Evolutionary conservation across 2,113 vertebrate genomes (phyloP).

Genomic region (Rhea pennata): DNA sequence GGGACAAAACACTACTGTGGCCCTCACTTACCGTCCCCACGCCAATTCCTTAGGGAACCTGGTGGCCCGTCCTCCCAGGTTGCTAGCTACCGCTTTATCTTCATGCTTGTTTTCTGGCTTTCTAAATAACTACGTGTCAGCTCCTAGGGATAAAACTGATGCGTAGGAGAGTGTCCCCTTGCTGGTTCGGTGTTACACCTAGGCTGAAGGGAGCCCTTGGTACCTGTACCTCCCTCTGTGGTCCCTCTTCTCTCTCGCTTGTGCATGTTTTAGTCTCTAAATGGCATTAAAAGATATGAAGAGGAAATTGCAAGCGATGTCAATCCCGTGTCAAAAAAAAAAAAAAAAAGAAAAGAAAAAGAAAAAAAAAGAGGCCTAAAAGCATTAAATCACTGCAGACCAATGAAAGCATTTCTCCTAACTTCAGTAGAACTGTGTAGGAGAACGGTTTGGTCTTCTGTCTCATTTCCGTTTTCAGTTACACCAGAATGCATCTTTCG

Average conservation of each 20-base stretch:
- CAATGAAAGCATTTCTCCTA: neutral
- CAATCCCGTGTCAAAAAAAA: neutral
- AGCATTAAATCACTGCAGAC: neutral
- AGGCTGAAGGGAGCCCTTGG: no score
- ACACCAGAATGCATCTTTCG: fast-evolving
- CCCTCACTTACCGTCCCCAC: slow-evolving; percentile 55
- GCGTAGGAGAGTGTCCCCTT: neutral
- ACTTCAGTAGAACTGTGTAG: neutral
- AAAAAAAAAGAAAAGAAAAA: neutral
- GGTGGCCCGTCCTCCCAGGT: slow-evolving; percentile 79
- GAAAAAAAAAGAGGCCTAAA: neutral
- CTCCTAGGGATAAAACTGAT: neutral
- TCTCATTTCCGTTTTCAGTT: neutral
- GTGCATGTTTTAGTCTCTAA: neutral
- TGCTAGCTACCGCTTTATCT: fast-evolving
- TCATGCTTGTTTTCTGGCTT: neutral
- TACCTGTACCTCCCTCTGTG: neutral
- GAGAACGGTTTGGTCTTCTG: neutral
- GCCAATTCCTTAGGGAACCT: slow-evolving; percentile 75
- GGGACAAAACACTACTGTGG: slow-evolving; percentile 48
- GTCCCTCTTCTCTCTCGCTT: fast-evolving
- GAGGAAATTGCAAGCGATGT: neutral
- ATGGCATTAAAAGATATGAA: fast-evolving
- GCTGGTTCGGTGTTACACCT: no score
- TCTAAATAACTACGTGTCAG: neutral